Conservation (phyloP, 2,888 invertebrate species). For the Drosophila pegasa region DNA sequence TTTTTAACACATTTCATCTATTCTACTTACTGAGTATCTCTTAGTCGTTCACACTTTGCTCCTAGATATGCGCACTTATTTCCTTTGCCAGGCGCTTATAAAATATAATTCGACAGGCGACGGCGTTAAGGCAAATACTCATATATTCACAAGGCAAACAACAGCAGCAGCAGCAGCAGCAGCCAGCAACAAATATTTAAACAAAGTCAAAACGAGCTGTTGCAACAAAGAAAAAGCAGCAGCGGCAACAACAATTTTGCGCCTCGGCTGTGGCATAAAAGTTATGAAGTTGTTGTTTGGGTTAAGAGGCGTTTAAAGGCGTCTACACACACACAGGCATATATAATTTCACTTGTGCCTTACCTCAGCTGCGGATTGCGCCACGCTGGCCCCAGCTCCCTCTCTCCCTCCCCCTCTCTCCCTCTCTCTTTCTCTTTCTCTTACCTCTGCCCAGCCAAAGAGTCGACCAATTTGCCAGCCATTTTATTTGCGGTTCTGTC, state of each 20-base stretch:
- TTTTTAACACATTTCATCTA: too few species aligned
- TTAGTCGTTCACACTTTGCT: neutral
- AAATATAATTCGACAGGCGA: conserved; percentile 75
- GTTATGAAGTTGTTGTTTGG: conserved; percentile 44
- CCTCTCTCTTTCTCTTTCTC: neutral
- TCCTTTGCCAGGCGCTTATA: conserved; percentile 61
- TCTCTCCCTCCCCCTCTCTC: neutral
- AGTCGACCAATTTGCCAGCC: conserved; percentile 65
- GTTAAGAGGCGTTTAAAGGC: conserved; percentile 54
- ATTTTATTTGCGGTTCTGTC: conserved; percentile 73
- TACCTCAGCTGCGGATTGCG: conserved; percentile 6
- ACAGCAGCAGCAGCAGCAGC: conserved; percentile 11
- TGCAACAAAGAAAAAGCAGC: conserved; percentile 18
- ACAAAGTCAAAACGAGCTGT: conserved; percentile 61
- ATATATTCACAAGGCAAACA: conserved; percentile 45
- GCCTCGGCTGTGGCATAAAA: conserved; percentile 31
- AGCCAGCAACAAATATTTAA: conserved; percentile 41
- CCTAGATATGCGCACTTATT: neutral
- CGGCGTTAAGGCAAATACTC: conserved; percentile 64
- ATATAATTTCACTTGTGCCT: conserved; percentile 55
- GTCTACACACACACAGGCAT: conserved; percentile 37
- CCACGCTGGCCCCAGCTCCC: neutral
- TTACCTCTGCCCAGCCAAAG: conserved; percentile 3
- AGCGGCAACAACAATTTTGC: conserved; percentile 25
- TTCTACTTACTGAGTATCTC: conserved; percentile 30